These are phyloP conservation scores for Oryzias melastigma DNA, from an alignment of 2,113 vertebrate species.

Conservation along the genomic window DNA sequence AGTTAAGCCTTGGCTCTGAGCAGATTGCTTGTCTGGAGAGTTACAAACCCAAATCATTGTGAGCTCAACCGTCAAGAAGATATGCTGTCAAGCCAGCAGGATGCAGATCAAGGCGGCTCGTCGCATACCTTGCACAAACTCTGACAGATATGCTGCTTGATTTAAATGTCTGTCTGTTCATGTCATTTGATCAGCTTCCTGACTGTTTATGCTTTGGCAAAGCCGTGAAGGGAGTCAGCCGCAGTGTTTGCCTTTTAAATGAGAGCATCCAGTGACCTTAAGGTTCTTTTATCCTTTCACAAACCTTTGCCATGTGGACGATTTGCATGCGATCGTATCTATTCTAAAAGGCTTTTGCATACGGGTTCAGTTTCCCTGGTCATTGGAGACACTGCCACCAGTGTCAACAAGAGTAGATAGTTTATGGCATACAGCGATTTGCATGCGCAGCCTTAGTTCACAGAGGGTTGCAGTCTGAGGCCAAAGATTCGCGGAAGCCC, in stretches of 20 bases:
- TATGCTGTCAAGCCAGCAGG: conserved; percentile 63
- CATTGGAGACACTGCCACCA: conserved; percentile 51
- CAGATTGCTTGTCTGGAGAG: conserved; percentile 58
- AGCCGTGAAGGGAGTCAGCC: conserved; percentile 55
- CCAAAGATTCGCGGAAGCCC: conserved; percentile 30
- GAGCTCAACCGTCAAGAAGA: conserved; percentile 61
- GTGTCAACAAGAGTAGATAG: conserved; percentile 48
- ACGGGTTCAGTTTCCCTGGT: conserved; percentile 60
- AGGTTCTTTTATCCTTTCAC: conserved; percentile 38
- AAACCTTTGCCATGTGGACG: conserved; percentile 34
- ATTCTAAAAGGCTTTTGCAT: conserved; percentile 73
- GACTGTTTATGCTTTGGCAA: conserved; percentile 67
- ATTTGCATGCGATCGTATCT: conserved; percentile 73
- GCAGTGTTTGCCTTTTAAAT: conserved; percentile 74
- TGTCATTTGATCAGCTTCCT: conserved; percentile 51
- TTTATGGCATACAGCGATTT: conserved; percentile 64
- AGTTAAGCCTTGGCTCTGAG: conserved; percentile 57
- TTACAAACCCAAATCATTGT: conserved; percentile 55
- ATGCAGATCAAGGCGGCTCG: conserved; percentile 50
- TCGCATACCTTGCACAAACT: conserved; percentile 42
- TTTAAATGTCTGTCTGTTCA: conserved; percentile 62
- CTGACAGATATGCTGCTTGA: conserved; percentile 42
- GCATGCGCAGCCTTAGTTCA: conserved; percentile 55
- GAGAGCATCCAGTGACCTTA: conserved; percentile 60
- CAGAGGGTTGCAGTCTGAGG: conserved; percentile 42